A percentile compares a stretch with the other conserved stretches of the same genome.
These are phyloP conservation scores for Drosophila neotestacea DNA, from an alignment of 2,888 invertebrate species.

Conservation along the genomic window DNA sequence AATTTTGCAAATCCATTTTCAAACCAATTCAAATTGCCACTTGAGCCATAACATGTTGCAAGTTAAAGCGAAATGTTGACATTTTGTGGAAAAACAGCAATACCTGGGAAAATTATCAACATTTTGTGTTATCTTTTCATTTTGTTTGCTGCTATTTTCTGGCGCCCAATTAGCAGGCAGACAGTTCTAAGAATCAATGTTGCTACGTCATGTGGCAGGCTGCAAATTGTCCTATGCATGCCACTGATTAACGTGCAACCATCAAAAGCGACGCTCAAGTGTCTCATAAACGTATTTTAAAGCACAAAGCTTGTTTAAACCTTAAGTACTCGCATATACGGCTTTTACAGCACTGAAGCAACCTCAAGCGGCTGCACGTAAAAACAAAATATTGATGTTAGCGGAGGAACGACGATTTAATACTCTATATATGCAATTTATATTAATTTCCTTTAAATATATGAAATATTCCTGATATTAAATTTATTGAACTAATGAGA, in stretches of 20 bases:
- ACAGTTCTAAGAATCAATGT: slow-evolving; percentile 1
- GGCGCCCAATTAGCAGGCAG: slow-evolving; percentile 62
- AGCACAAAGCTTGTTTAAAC: slow-evolving; percentile 47
- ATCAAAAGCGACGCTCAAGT: slow-evolving; percentile 54
- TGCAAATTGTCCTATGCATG: slow-evolving; percentile 20
- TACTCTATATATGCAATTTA: neutral
- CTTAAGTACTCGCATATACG: slow-evolving; percentile 22
- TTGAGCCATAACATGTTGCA: neutral
- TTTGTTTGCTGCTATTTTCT: slow-evolving; percentile 46
- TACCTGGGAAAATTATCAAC: neutral
- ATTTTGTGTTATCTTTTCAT: slow-evolving; percentile 7
- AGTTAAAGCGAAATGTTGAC: neutral
- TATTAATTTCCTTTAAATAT: too few relatives aligned
- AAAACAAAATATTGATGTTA: neutral
- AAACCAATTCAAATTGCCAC: neutral
- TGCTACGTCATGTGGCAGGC: slow-evolving; percentile 19
- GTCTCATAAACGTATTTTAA: slow-evolving; percentile 55
- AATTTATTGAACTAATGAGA: too few relatives aligned
- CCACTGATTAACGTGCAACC: slow-evolving; percentile 46
- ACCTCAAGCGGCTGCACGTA: slow-evolving; percentile 31
- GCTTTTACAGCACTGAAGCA: slow-evolving; percentile 47
- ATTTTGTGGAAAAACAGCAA: neutral
- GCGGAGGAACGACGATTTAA: neutral
- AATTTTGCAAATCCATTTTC: neutral
- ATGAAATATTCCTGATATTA: too few relatives aligned